phyloP scores from a whole-genome alignment of 2,888 invertebrate species.

The Drosophila limbata region DNA sequence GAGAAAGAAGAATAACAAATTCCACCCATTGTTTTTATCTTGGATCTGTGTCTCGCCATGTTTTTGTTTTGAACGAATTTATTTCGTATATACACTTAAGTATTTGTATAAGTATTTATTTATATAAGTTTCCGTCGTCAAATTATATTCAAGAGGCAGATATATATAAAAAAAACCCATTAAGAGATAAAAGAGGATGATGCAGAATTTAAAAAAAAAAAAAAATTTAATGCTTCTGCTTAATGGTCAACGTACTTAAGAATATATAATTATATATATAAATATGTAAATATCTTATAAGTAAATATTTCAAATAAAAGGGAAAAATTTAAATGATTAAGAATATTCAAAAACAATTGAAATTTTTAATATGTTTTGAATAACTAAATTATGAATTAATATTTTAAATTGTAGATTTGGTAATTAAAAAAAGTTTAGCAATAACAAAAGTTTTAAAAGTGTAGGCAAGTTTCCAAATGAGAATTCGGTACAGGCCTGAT shows the following conservation, averaged over 20 bases:
- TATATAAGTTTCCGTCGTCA: constrained; percentile 10
- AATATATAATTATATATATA: background rate
- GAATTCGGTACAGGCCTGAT: background rate
- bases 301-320: background rate
- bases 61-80: constrained; percentile 1
- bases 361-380: too few relatives aligned
- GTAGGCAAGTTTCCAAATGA: background rate
- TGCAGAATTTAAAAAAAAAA: background rate
- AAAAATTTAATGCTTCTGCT: background rate
- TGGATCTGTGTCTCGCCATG: background rate
- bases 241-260: constrained; percentile 6
- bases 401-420: too few relatives aligned
- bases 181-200: constrained; percentile 13
- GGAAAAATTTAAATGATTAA: background rate
- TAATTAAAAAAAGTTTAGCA: background rate
- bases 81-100: constrained; percentile 1
- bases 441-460: background rate
- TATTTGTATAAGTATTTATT: constrained; percentile 12
- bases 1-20: constrained; percentile 12
- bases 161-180: constrained; percentile 8
- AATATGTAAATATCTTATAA: background rate
- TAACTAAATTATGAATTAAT: too few relatives aligned
- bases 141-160: constrained; percentile 7
- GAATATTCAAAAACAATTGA: too few relatives aligned
- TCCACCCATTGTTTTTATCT: constrained; percentile 30